Evolutionary conservation across 2,797 vertebrate species (phyloP), one percentile per base, ranked within the genome.

Genomic region (Holocentrus rufus): DNA sequence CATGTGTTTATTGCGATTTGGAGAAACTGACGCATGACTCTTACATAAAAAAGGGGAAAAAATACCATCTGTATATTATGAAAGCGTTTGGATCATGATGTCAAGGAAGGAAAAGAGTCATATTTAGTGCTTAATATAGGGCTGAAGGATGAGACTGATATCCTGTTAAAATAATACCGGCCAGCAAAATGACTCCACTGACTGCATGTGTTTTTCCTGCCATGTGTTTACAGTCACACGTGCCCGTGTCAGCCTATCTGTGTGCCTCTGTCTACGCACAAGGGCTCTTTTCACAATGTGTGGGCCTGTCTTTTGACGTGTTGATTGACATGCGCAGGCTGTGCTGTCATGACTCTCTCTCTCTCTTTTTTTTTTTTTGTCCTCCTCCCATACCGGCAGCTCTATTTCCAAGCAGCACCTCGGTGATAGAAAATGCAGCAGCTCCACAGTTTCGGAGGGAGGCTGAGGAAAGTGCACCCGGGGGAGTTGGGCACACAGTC

Each of bases 301-400:
- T 2, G 8, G 46, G 62, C 30, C 59, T 22, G 65, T 67, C 52
- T 72, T 78, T 72, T 80, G 80, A 85, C 78, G 74, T 1, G 3
- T 68, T 75, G 71, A 87, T 55, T 81, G 69, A 77, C 81, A 50
- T 46, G 52, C 46, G 55, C 72, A 71, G 64, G 68, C 57, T 77
- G 46, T 42, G 71, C 75, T 82, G 71, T 72, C 65, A 31, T 20
- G 65, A 1, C 47, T 2, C 70, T 60, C 49, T n/a, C n/a, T n/a
- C n/a, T n/a, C n/a, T n/a, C n/a, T n/a, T n/a, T n/a, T n/a, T n/a
- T 31, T 73, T 52, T 62, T 46, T 27, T 27, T 8, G 22, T 25
- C 47, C 54, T 20, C 39, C 36, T 68, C 53, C 52, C 57, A 4
- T 50, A 23, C 50, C 6, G 4, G 69, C 75, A 71, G 71, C 49